Evolutionary conservation across 2,888 invertebrate species (phyloP), one percentile per base, ranked within the genome.

Genomic region (Uropetala carovei): DNA sequence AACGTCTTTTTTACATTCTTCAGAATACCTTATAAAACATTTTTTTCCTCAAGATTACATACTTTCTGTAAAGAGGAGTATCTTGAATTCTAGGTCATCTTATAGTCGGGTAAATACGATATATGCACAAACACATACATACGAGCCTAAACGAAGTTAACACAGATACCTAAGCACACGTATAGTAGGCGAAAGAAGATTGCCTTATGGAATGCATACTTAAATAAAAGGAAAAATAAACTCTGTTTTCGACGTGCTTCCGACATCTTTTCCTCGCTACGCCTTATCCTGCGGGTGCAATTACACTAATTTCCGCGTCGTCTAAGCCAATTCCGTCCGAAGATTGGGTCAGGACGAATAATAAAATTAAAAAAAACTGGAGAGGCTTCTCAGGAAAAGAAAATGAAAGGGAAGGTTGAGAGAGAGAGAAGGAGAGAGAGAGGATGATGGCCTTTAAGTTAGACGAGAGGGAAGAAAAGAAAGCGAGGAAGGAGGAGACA

Each of bases 241-340:
- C 13, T 22, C 85, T 14, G 11, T 27, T 18, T 13, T 58, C 58
- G 9, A n/a, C 58, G 18, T 64, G 5, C 56, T 10, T 14, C 8
- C 22, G 60, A 86, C n/a, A 60, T 64, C 30, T 60, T 86, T 30
- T 22, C 8, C 11, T 22, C 86, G 27, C 59, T 16, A n/a, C 27
- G 59, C 60, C 13, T 58, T 60, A 30, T 86, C 30, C 86, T 60
- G 5, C 43, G 27, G 82, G 13, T 30, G 16, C 82, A 82, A 86
- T 86, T 86, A 86, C 86, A 86, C 86, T 60, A 59, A 86, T 86
- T 86, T 58, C 30, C 60, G 14, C 86, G 22, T 27, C 86, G 30
- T 16, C 86, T 59, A 59, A 60, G 30, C 86, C 86, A 86, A 86
- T 86, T 86, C 58, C 86, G 60, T 14, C 9, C 13, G 86, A 60